phyloP scores from a whole-genome alignment of 2,113 vertebrate genomes.

The Malurus melanocephalus region DNA sequence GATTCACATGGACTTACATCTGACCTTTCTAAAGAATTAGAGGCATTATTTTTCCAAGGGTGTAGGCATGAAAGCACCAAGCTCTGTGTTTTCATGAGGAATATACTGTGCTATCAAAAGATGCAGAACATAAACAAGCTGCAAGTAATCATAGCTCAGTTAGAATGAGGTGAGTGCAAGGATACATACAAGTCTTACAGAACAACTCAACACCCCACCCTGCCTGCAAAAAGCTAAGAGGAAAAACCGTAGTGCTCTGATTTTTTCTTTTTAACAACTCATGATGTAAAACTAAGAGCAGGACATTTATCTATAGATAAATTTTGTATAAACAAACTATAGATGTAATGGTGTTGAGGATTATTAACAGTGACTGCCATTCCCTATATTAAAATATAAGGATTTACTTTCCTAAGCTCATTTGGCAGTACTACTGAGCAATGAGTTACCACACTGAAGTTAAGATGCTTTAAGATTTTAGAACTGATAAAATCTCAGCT shows the following conservation, averaged over 20 bases:
- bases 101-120: background rate
- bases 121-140: background rate
- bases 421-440: slow-evolving; percentile 17
- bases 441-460: slow-evolving; percentile 8
- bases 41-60: background rate
- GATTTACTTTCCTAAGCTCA: slow-evolving; percentile 41
- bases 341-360: background rate
- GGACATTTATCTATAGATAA: background rate
- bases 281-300: background rate
- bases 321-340: background rate
- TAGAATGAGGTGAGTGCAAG: background rate
- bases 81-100: background rate
- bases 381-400: background rate
- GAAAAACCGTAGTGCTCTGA: background rate
- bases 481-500: slow-evolving; percentile 21
- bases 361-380: slow-evolving; percentile 13
- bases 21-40: background rate
- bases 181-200: background rate
- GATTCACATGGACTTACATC: background rate
- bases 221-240: background rate
- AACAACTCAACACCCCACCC: background rate
- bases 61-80: background rate
- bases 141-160: background rate
- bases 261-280: background rate
- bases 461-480: slow-evolving; percentile 33